Percentiles rank a stretch among this genome's conserved stretches.
Conservation (phyloP, 2,113 vertebrate species). For the Phyllostomus discolor region DNA sequence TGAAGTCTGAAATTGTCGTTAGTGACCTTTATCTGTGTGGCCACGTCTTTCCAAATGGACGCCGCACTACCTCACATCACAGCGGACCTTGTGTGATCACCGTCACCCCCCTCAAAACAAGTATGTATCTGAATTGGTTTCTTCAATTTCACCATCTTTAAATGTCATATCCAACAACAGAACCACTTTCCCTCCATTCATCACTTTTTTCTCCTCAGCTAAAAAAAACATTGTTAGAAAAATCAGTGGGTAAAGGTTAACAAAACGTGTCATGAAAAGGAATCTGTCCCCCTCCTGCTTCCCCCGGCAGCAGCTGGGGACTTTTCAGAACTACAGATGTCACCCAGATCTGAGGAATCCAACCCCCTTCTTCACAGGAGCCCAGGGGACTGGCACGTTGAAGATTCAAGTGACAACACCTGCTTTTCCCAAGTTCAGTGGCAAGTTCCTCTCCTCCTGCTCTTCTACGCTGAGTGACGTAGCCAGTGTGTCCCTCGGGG, state of each 20-base stretch:
- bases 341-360: neutral
- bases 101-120: neutral
- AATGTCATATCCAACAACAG: neutral
- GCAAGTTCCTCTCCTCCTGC: neutral
- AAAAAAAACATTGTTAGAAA: neutral
- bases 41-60: neutral
- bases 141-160: neutral
- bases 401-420: neutral
- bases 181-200: neutral
- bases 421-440: neutral
- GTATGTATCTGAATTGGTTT: neutral
- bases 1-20: neutral
- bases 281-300: neutral
- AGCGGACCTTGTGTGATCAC: fast-evolving
- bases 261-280: neutral
- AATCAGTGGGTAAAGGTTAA: neutral
- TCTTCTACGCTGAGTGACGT: neutral
- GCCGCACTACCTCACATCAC: neutral
- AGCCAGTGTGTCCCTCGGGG: neutral
- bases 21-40: neutral
- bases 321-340: neutral
- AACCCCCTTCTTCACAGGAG: neutral
- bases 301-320: neutral
- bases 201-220: neutral
- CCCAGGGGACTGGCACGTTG: neutral